A percentile compares a stretch with the other conserved stretches of the same genome.
These are phyloP conservation scores for Silurus meridionalis DNA, from an alignment of 2,113 vertebrate species.

Conservation along the genomic window DNA sequence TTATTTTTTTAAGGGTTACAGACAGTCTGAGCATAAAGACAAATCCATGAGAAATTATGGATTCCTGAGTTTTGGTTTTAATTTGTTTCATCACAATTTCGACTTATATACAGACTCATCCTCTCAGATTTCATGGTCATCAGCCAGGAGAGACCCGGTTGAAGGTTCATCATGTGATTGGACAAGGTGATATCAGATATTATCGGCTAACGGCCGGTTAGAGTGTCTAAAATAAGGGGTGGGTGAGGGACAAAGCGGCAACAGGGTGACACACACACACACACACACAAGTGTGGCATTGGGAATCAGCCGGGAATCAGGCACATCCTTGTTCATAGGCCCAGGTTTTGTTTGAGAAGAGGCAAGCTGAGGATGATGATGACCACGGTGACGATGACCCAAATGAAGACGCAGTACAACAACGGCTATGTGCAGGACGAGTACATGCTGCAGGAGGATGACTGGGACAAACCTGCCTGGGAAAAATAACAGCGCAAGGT, in stretches of 20 bases:
- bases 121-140: conserved; percentile 3
- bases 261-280: background rate
- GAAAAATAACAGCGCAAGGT: conserved; percentile 66
- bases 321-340: background rate
- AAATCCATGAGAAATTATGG: background rate
- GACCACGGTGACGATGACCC: conserved; percentile 15
- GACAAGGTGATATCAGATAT: background rate
- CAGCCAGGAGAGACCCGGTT: background rate
- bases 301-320: background rate
- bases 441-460: conserved; percentile 57
- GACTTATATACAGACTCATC: background rate
- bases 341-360: background rate
- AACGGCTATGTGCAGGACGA: conserved; percentile 39
- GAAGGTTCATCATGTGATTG: conserved; percentile 7
- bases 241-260: background rate
- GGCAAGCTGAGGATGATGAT: background rate
- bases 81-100: background rate
- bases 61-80: background rate
- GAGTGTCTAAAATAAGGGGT: background rate
- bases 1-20: background rate
- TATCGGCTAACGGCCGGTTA: background rate
- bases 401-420: conserved; percentile 49
- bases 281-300: background rate
- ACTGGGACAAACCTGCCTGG: conserved; percentile 66
- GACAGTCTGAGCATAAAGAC: background rate